Base-by-base conservation (phyloP, 2,113 vertebrate genomes). In the Monopterus albus region DNA sequence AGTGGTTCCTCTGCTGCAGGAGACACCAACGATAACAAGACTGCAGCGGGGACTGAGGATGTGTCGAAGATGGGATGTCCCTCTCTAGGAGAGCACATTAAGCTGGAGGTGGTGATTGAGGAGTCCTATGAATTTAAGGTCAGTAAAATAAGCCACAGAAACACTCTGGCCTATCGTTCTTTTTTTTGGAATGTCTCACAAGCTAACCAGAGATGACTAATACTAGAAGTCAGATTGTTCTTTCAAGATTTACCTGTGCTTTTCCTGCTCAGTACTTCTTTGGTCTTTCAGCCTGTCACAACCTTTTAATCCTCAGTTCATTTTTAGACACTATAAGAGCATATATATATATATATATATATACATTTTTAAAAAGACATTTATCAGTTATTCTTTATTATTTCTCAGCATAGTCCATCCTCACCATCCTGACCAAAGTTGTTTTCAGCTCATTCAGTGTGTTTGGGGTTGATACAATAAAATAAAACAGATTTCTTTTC, bases 121-220 rank as follows among this genome's bases (percentile, higher is more conserved):
- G 94, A 94, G 77, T 94, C 94, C 0, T 94, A 94, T 28, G 94
- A 94, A 55, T 94, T 94, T 77, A 94, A 94, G 92, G 94, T 94
- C 87, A 85, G 17, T 20, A 7, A 14, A 39, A 70, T 10, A 17
- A 38, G 6, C 18, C 21, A 18, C 51, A 5, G 55, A 14, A 55
- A 25, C 10, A 5, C 25, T 26, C 31, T 5, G 36, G 18, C 28
- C 6, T 20, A 63, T 13, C 35, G n/a, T 15, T 20, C 25, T 3
- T 21, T 50, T 17, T 28, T 59, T 49, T 26, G 8, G 25, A 51
- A 28, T 18, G 6, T 57, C 11, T 35, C 20, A 38, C n/a, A 15
- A 13, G 20, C 25, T 14, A 29, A 15, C 14, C 1, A 11, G n/a
- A 5, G 18, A 7, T 60, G 33, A 40, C n/a, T 13, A 36, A 28